Percentiles rank a stretch among this genome's conserved stretches.
These are phyloP conservation scores for Albula glossodonta DNA, from an alignment of 2,113 vertebrate genomes.

Conservation along the genomic window DNA sequence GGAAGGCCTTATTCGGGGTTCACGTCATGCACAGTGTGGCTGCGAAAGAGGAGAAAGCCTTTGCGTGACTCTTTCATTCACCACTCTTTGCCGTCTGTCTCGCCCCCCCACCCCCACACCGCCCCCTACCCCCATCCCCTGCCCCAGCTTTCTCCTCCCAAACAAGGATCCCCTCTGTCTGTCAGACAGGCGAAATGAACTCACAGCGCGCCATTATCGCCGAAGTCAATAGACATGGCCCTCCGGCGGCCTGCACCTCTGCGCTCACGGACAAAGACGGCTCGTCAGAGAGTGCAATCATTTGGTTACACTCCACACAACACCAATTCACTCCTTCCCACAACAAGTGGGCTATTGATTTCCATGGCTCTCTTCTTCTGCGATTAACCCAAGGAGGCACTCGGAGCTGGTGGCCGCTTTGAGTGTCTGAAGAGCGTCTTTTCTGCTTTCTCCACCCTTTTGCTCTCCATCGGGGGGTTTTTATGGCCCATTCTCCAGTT, in stretches of 20 bases:
- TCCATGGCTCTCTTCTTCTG: conserved; percentile 58
- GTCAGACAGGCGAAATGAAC: conserved; percentile 16
- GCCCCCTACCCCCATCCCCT: no score
- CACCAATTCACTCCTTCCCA: conserved; percentile 74
- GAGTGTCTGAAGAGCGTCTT: background rate
- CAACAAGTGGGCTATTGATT: conserved; percentile 83
- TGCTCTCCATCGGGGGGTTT: conserved; percentile 4
- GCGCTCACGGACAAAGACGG: conserved; percentile 60
- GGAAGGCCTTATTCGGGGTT: background rate
- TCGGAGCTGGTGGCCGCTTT: conserved; percentile 13
- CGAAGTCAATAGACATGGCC: conserved; percentile 15
- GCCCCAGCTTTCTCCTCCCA: background rate
- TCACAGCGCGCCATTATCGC: conserved; percentile 15
- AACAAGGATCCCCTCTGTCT: conserved; percentile 36
- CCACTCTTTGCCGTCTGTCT: background rate
- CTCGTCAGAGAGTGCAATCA: conserved; percentile 64
- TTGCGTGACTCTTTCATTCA: conserved; percentile 6
- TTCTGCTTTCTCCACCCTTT: background rate
- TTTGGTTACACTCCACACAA: conserved; percentile 74
- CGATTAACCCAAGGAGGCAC: conserved; percentile 24
- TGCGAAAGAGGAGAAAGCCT: background rate
- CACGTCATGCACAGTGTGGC: background rate
- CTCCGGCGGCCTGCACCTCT: conserved; percentile 46
- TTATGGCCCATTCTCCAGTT: background rate
- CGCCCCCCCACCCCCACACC: background rate